A percentile compares a stretch with the other conserved stretches of the same genome.
Evolutionary conservation across 2,888 invertebrate species (phyloP).

Genomic region (Netelia virgata): DNA sequence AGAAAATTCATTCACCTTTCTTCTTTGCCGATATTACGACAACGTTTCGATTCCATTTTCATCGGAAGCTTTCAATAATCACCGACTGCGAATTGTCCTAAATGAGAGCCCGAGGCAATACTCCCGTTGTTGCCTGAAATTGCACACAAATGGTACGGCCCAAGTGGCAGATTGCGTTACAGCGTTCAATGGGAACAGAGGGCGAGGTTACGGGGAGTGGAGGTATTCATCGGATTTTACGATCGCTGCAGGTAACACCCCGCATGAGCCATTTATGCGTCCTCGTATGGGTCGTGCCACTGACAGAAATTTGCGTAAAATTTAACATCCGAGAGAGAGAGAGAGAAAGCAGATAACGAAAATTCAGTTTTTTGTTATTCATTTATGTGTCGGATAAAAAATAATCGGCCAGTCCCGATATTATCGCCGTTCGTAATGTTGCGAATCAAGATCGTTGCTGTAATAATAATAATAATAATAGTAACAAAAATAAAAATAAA

Average conservation of each 20-base stretch:
- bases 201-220: neutral
- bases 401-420: no score
- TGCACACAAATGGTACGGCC: neutral
- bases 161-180: slow-evolving; percentile 15
- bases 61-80: neutral
- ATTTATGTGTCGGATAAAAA: no score
- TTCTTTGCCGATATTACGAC: neutral
- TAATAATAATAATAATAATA: no score
- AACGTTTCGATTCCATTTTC: no score
- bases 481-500: no score
- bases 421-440: no score
- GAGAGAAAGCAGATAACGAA: no score
- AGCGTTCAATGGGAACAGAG: neutral
- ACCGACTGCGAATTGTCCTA: neutral
- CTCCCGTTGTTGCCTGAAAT: slow-evolving; percentile 7
- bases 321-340: no score
- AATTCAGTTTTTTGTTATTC: no score
- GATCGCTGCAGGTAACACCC: slow-evolving; percentile 15
- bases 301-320: no score
- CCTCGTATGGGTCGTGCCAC: no score
- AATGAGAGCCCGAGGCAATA: neutral
- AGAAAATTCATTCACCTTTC: neutral
- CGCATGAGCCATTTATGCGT: neutral
- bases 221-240: slow-evolving; percentile 14
- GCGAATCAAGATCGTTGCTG: no score